Evolutionary conservation across 64 coral and sea anemone species (phyloP), one percentile per base, ranked within the genome.

Genomic region (Cladopsammia gracilis): DNA sequence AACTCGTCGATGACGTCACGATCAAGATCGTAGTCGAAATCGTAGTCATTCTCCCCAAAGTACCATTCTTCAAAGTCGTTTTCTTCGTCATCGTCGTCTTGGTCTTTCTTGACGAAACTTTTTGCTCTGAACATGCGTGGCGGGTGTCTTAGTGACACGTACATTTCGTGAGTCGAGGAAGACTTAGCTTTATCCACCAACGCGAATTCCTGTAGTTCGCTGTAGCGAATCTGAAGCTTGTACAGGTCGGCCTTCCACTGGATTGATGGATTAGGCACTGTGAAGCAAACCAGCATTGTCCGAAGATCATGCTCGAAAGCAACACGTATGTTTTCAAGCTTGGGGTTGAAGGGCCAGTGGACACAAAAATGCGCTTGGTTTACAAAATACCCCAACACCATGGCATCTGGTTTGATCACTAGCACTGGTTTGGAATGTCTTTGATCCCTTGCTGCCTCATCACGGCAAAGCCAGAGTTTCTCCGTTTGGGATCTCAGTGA

Each of bases 301-400:
- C 94, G 90, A 6, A 99, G 92, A 68, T 99, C 98, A 86, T 99
- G 98, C 25, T 99, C 86, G 42, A 99, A 96, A 11, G 94, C 51
- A 20, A 98, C 74, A 43, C 83, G 82, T 62, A 91, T 58, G 49
- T 52, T 76, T 3, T 87, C 79, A 19, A 88, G n/a, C 4, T 46
- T 85, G 34, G 45, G 25, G 23, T 52, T 46, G 14, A 62, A 11
- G 13, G 85, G 91, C 98, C 98, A 96, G 14, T 99, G 94, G n/a
- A 34, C 47, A 20, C 81, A 88, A 68, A 77, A 99, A 13, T 76
- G 75, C 8, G 73, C 77, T 18, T 77, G 79, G 6, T 88, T 84
- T 11, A 76, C 51, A 86, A 96, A 99, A 71, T 96, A 98, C 20
- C 96, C 96, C 7, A 98, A 25, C 18, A 18, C 64, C 62, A 98